Percentiles rank a stretch among this genome's conserved stretches.
Evolutionary conservation across 1,140 invertebrate species (phyloP).

Genomic region (Uloborus diversus): DNA sequence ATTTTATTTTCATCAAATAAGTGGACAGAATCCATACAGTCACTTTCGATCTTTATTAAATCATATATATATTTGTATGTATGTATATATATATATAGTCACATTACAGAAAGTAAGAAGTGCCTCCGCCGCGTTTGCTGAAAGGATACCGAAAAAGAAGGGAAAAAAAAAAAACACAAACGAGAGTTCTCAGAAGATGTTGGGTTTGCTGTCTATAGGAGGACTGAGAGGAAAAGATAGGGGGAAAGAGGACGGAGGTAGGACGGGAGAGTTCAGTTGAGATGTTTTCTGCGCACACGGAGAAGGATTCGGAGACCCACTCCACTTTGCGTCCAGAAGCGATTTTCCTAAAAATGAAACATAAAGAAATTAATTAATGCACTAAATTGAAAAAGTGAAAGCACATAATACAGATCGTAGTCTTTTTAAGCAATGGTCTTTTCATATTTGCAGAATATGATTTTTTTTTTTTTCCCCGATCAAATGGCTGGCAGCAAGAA

Average conservation of each 20-base stretch:
- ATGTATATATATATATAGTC: no score
- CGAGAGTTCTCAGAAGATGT: slow-evolving; percentile 11
- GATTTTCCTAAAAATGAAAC: not conserved
- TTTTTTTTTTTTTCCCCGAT: no score
- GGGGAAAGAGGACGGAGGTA: slow-evolving; percentile 14
- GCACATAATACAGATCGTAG: no score
- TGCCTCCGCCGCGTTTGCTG: not conserved
- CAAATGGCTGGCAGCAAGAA: no score
- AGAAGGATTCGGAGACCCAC: slow-evolving; percentile 8
- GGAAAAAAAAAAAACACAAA: no score
- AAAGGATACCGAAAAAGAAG: not conserved
- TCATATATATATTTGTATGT: no score
- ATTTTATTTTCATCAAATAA: no score
- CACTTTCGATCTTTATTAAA: not conserved
- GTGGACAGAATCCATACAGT: not conserved
- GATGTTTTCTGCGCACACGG: not conserved
- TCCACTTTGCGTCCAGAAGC: not conserved
- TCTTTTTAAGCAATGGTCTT: no score
- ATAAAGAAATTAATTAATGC: no score
- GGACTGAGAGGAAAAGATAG: slow-evolving; percentile 10
- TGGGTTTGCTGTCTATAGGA: not conserved
- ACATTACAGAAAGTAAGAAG: slow-evolving; percentile 1
- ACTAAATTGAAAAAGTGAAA: no score
- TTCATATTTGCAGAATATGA: no score
- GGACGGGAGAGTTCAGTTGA: slow-evolving; percentile 8